Percentiles rank a stretch among this genome's conserved stretches.
Evolutionary conservation across 2,888 invertebrate species (phyloP).

Genomic region (Terebella lapidaria): DNA sequence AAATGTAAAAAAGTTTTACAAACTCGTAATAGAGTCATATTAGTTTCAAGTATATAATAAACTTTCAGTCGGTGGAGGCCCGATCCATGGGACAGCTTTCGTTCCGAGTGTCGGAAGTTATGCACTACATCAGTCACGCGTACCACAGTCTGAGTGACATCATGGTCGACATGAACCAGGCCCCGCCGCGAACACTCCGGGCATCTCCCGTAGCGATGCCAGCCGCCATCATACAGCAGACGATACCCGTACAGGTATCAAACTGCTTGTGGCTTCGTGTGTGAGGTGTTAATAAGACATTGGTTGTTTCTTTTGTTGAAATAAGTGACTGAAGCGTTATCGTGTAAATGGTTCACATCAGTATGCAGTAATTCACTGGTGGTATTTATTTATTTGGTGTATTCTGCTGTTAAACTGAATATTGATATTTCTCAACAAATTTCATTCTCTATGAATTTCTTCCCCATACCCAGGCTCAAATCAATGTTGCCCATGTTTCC

Average conservation of each 20-base stretch:
- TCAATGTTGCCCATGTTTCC: conserved; percentile 17
- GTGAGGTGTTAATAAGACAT: not conserved
- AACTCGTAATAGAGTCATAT: too few relatives aligned
- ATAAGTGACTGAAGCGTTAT: not conserved
- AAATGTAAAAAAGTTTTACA: too few relatives aligned
- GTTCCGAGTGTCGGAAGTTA: conserved; percentile 71
- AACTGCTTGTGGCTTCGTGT: not conserved
- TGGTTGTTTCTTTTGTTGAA: not conserved
- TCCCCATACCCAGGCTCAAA: not conserved
- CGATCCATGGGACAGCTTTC: conserved; percentile 61
- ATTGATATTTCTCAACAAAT: too few relatives aligned
- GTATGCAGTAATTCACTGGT: too few relatives aligned
- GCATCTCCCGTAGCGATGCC: conserved; percentile 46
- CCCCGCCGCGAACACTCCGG: conserved; percentile 65
- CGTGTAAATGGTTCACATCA: not conserved
- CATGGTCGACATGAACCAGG: conserved; percentile 66
- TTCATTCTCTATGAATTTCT: too few relatives aligned
- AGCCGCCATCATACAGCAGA: conserved; percentile 62
- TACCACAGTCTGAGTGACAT: conserved; percentile 86
- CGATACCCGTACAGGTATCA: conserved; percentile 63
- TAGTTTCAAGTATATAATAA: too few relatives aligned
- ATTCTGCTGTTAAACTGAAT: too few relatives aligned
- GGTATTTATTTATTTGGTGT: too few relatives aligned
- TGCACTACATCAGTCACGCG: conserved; percentile 82
- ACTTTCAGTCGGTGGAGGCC: conserved; percentile 5